Percentiles rank a stretch among this genome's conserved stretches.
Evolutionary conservation across 2,113 vertebrate genomes (phyloP).

Genomic region (Tachysurus fulvidraco): DNA sequence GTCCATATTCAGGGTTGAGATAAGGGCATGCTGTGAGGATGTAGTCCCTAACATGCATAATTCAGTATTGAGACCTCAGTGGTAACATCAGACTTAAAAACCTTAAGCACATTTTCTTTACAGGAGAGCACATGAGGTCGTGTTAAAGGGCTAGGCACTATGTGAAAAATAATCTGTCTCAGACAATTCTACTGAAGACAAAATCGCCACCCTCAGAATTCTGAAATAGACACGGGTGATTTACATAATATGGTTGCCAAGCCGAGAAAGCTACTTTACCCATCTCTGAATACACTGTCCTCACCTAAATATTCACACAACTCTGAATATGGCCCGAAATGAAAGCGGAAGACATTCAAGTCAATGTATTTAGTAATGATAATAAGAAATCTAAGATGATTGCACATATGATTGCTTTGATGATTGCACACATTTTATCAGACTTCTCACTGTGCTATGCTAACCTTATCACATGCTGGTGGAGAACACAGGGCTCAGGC

Average conservation of each 20-base stretch:
- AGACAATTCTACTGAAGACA: neutral
- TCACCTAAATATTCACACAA: neutral
- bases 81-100: neutral
- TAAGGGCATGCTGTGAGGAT: neutral
- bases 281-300: neutral
- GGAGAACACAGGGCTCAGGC: neutral
- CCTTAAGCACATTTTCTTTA: neutral
- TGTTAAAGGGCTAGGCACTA: no score
- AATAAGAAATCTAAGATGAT: neutral
- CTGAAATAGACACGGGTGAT: neutral
- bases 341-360: neutral
- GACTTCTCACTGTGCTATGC: neutral
- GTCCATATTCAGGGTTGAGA: neutral
- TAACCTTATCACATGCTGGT: slow-evolving; percentile 1
- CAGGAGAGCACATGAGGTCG: neutral
- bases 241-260: neutral
- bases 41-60: neutral
- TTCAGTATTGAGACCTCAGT: slow-evolving; percentile 2
- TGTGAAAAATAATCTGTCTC: no score
- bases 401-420: neutral
- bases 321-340: neutral
- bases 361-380: neutral
- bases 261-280: neutral
- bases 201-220: no score
- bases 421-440: slow-evolving; percentile 5